Evolutionary conservation across 1,140 invertebrate genomes (phyloP).

Genomic region (Gerris buenoi): DNA sequence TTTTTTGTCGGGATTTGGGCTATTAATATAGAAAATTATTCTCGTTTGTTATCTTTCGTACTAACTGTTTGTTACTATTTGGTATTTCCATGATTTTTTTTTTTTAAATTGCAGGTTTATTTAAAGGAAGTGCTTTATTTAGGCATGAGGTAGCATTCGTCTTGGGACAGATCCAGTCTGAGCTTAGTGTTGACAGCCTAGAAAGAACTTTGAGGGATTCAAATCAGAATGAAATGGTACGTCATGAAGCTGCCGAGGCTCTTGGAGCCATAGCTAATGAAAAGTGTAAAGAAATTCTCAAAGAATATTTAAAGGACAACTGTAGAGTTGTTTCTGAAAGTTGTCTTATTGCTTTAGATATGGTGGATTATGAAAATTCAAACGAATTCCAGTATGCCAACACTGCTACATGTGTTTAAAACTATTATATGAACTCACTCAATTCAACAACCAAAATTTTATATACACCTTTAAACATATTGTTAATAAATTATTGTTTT

Average conservation of each 20-base stretch:
- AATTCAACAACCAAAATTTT: too few species aligned
- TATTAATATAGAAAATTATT: too few species aligned
- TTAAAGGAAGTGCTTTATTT: constrained; percentile 76
- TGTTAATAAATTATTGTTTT: too few species aligned
- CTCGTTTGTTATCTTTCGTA: too few species aligned
- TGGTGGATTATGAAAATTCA: constrained; percentile 93
- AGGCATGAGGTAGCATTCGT: constrained; percentile 97
- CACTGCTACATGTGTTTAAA: constrained; percentile 18
- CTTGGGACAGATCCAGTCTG: constrained; percentile 84
- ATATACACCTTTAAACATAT: too few species aligned
- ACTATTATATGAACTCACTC: too few species aligned
- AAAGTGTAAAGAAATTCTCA: constrained; percentile 65
- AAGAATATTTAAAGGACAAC: constrained; percentile 66
- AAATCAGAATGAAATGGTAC: constrained; percentile 87
- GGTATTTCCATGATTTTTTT: too few species aligned
- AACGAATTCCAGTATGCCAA: constrained; percentile 78
- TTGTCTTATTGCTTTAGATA: constrained; percentile 91
- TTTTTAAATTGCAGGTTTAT: constrained; percentile 51
- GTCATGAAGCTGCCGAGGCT: constrained; percentile 97
- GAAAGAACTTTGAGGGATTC: constrained; percentile 53
- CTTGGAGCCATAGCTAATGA: constrained; percentile 85
- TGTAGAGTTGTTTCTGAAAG: constrained; percentile 87
- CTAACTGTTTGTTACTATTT: too few species aligned
- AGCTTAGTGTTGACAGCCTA: constrained; percentile 57
- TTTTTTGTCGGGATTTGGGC: too few species aligned